Evolutionary conservation across 2,113 vertebrate species (phyloP).

Genomic region (Colinus virginianus): DNA sequence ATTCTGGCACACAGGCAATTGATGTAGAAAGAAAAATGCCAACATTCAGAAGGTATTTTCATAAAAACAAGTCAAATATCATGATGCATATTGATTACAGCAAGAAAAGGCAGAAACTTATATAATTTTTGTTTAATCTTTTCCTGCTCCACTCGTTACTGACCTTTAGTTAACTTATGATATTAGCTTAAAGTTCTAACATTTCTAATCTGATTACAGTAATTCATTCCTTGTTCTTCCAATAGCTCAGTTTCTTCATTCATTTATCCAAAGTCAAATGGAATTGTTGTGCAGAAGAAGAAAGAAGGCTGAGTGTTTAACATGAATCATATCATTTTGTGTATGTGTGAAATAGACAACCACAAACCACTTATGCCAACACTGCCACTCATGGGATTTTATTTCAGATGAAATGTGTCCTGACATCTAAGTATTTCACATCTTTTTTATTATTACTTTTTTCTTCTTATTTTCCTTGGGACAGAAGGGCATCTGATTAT

Average conservation of each 20-base stretch:
- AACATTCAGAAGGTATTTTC: neutral
- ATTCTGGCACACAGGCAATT: fast-evolving
- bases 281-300: neutral
- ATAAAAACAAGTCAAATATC: neutral
- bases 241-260: neutral
- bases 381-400: neutral
- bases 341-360: conserved; percentile 16
- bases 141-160: neutral
- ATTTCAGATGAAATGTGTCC: neutral
- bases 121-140: fast-evolving
- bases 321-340: neutral
- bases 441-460: neutral
- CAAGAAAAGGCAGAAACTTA: neutral
- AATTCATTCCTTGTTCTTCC: neutral
- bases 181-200: neutral
- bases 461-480: neutral
- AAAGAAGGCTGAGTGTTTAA: fast-evolving
- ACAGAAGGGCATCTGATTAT: conserved; percentile 1
- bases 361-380: conserved; percentile 10
- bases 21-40: neutral
- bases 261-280: neutral
- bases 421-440: neutral
- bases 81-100: neutral
- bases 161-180: neutral
- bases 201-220: neutral